These are phyloP conservation scores for Diorhabda sublineata DNA, from an alignment of 1,140 invertebrate species.

Conservation along the genomic window DNA sequence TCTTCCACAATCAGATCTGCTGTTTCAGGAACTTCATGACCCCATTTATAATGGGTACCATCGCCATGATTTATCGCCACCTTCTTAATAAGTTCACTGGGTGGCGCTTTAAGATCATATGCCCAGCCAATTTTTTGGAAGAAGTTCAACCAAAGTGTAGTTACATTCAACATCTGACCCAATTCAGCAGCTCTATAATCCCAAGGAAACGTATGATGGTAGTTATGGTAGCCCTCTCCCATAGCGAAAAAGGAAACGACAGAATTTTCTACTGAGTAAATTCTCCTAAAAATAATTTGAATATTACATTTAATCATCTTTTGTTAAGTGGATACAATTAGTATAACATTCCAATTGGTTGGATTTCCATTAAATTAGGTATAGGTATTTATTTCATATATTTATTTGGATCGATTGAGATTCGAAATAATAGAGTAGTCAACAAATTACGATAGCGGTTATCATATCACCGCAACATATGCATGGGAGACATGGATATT, in stretches of 20 bases:
- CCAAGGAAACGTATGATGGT: conserved; percentile 88
- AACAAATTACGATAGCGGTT: too few species aligned
- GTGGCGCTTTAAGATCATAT: conserved; percentile 68
- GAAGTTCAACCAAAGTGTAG: conserved; percentile 63
- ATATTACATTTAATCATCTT: too few species aligned
- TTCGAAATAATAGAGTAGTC: too few species aligned
- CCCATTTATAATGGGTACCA: conserved; percentile 51
- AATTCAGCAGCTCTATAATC: conserved; percentile 75
- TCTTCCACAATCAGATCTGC: too few species aligned
- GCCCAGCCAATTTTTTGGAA: conserved; percentile 71
- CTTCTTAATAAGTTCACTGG: conserved; percentile 53
- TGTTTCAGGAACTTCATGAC: conserved; percentile 5
- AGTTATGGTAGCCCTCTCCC: conserved; percentile 86
- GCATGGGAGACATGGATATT: too few species aligned
- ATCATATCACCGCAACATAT: too few species aligned
- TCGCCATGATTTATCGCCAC: conserved; percentile 58
- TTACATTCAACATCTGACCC: conserved; percentile 50
- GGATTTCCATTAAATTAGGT: too few species aligned
- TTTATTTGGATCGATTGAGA: too few species aligned
- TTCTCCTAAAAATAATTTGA: conserved; percentile 49
- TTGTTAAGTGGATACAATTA: too few species aligned
- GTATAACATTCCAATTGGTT: too few species aligned
- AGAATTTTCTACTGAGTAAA: conserved; percentile 61
- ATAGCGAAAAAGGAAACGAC: conserved; percentile 56
- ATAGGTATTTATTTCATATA: too few species aligned